Conservation (phyloP, 2,888 invertebrate genomes). For the Chelonus formosanus region DNA sequence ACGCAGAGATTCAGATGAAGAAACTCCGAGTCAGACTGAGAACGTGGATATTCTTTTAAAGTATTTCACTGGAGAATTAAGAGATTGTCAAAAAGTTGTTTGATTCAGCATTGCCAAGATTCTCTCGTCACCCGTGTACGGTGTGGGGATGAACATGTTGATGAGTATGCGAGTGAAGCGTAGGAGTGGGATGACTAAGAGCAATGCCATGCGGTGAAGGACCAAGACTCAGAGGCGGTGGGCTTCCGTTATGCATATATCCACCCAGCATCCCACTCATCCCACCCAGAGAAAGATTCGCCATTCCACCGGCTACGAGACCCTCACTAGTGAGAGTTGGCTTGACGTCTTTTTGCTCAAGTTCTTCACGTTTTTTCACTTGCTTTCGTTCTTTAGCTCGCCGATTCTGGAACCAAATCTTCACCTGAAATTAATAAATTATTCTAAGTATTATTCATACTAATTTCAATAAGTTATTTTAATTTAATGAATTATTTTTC, state of each 20-base stretch:
- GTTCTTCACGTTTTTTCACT: slow-evolving; percentile 82
- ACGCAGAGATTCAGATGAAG: slow-evolving; percentile 34
- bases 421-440: slow-evolving; percentile 67
- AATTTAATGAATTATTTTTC: no score
- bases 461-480: no score
- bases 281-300: slow-evolving; percentile 48
- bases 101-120: slow-evolving; percentile 33
- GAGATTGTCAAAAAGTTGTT: slow-evolving; percentile 70
- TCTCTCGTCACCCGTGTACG: slow-evolving; percentile 52
- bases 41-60: slow-evolving; percentile 37
- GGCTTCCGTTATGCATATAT: slow-evolving; percentile 48
- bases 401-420: slow-evolving; percentile 91
- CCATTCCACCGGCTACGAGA: slow-evolving; percentile 47
- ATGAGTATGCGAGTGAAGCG: slow-evolving; percentile 47
- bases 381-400: slow-evolving; percentile 93
- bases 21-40: background rate
- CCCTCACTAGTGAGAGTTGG: slow-evolving; percentile 31
- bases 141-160: slow-evolving; percentile 48
- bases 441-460: no score
- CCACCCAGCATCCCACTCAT: slow-evolving; percentile 55
- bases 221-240: slow-evolving; percentile 43
- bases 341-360: slow-evolving; percentile 49
- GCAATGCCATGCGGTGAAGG: slow-evolving; percentile 46
- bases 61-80: slow-evolving; percentile 64
- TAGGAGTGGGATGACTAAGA: slow-evolving; percentile 43